Evolutionary conservation across 2,888 invertebrate species (phyloP), one percentile per base, ranked within the genome.

Genomic region (Scrobipalpa atriplicella): DNA sequence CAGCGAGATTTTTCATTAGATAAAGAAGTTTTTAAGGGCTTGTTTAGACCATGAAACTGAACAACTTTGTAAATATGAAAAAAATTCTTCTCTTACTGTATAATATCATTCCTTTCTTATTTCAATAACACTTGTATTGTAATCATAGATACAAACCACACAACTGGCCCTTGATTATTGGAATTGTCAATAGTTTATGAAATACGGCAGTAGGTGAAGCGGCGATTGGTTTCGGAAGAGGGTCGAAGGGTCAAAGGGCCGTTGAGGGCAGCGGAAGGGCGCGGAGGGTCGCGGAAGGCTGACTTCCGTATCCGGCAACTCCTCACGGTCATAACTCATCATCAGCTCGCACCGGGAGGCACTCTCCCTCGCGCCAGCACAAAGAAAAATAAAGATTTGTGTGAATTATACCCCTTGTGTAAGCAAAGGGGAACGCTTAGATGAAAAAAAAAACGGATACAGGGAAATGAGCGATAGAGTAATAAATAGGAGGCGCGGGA

Each of bases 321-420:
- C 71, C 78, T 76, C 76, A 72, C 70, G 74, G 76, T 82, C 83
- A 86, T 92, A 92, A 91, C 90, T 91, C 91, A 91, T 92, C 91
- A 91, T 91, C 91, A 90, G 80, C 77, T 72, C 89, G 71, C 91
- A 72, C 77, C 86, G 81, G 90, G 89, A 83, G 84, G 78, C 75
- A 75, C 83, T 79, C 86, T 76, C 85, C 82, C 87, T 80, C 84
- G 75, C 79, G 72, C 68, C 75, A 78, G 78, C 75, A 84, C 84
- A 87, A 89, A 87, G 87, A 88, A 87, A 87, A 84, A 86, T 83
- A 85, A 86, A 89, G 89, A 90, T 89, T 88, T 89, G 86, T 85
- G 86, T 86, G 88, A 90, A 88, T 89, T 89, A 87, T 86, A 83
- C 80, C 81, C 86, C 80, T 78, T 74, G 75, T 75, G 80, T 77